Evolutionary conservation across 2,888 invertebrate species (phyloP).

Genomic region (Aporophyla lueneburgensis): DNA sequence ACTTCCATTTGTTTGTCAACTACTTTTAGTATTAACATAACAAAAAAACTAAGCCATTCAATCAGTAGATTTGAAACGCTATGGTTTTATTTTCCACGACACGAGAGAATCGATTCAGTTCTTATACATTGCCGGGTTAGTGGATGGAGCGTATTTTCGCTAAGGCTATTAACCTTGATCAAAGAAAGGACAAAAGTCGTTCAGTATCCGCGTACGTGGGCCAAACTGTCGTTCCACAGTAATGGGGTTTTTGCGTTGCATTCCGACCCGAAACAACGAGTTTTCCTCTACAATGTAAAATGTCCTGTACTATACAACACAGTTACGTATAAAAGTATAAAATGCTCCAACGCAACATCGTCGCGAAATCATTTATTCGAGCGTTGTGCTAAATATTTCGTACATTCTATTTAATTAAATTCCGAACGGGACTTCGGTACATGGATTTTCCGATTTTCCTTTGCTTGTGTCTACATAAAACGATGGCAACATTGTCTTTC

Average conservation of each 20-base stretch:
- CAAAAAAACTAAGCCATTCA: conserved; percentile 28
- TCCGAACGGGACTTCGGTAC: conserved; percentile 27
- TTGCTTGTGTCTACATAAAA: conserved; percentile 35
- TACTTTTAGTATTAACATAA: conserved; percentile 45
- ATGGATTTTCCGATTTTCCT: conserved; percentile 25
- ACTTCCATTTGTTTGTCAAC: conserved; percentile 52
- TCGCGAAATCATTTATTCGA: conserved; percentile 47
- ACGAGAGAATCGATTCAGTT: conserved; percentile 46
- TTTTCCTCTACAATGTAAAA: conserved; percentile 40
- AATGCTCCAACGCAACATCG: conserved; percentile 36
- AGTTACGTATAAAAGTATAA: conserved; percentile 33
- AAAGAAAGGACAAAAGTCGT: conserved; percentile 71
- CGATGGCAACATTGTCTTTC: conserved; percentile 35
- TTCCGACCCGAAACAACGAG: conserved; percentile 56
- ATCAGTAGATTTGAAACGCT: conserved; percentile 46
- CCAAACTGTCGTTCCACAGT: conserved; percentile 68
- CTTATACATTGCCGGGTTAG: conserved; percentile 65
- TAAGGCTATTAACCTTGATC: conserved; percentile 77
- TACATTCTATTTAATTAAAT: conserved; percentile 60
- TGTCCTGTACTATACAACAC: conserved; percentile 21
- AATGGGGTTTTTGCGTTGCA: conserved; percentile 75
- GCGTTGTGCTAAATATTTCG: conserved; percentile 45
- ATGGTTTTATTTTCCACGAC: conserved; percentile 38
- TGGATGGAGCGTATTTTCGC: conserved; percentile 72
- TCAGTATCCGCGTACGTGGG: conserved; percentile 57